phyloP scores from a whole-genome alignment of 1,140 invertebrate genomes.

The Drosophila chauvacae region DNA sequence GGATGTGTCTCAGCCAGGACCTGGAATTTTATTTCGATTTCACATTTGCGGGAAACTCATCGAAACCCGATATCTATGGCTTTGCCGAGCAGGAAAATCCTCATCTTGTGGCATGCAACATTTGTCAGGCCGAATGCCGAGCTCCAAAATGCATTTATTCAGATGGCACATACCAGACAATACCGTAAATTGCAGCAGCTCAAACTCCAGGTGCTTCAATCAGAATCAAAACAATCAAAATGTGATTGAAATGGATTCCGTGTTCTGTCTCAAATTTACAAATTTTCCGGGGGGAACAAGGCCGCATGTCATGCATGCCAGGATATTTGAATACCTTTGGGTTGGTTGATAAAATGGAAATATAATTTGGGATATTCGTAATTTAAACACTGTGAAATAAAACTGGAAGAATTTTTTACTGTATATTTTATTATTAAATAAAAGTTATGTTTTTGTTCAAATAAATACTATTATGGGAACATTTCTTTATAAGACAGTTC shows the following conservation, averaged over 20 bases:
- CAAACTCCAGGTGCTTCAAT: conserved; percentile 1
- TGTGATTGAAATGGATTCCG: conserved; percentile 22
- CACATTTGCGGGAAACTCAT: conserved; percentile 35
- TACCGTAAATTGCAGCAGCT: conserved; percentile 24
- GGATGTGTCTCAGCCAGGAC: conserved; percentile 32
- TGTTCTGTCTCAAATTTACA: conserved; percentile 8
- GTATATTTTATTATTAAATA: not conserved
- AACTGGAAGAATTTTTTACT: fast-evolving
- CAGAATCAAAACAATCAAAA: conserved; percentile 27
- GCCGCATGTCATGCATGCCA: conserved; percentile 1
- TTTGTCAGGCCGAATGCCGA: conserved; percentile 30
- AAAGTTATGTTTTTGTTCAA: not conserved
- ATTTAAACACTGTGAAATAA: not conserved
- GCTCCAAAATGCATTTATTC: conserved; percentile 34
- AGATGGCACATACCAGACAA: conserved; percentile 18
- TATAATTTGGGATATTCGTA: not conserved
- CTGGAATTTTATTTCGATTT: conserved; percentile 25
- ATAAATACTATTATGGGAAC: not conserved
- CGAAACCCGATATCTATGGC: conserved; percentile 15
- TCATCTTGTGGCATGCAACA: conserved; percentile 22
- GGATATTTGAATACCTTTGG: conserved; percentile 13
- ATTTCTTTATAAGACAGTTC: not conserved
- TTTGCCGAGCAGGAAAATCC: not conserved
- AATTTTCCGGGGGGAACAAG: conserved; percentile 9
- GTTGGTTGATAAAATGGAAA: conserved; percentile 1